Base-by-base conservation (phyloP, 2,888 invertebrate species). In the Eristalinus sepulchralis region DNA sequence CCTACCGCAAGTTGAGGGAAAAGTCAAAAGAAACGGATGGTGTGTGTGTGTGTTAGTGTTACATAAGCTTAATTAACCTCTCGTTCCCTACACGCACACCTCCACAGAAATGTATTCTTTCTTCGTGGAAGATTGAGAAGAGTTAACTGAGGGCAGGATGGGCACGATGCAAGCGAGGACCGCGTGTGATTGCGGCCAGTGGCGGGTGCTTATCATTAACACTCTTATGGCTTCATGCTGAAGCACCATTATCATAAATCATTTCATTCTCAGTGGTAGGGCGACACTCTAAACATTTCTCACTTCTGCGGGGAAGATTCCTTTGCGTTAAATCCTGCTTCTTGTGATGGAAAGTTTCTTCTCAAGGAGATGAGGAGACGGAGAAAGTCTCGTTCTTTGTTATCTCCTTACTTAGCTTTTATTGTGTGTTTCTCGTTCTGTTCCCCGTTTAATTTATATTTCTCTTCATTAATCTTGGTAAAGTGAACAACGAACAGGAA, bases 191-290 rank as follows among this genome's bases (percentile, higher is more conserved):
- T 57, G 22, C 11, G 24, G 24, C 22, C 57, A 57, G 24, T 57
- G 57, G 57, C 24, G 57, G 24, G 57, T 34, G 55, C 66, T 79
- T 79, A 80, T 67, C 72, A 80, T 73, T 80, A 80, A 62, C 62
- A 73, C 72, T 72, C 60, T 73, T 60, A 55, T 36, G 27, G 60
- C 17, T 13, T 33, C 53, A 36, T 53, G 47, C n/a, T 67, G 60
- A 62, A 55, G 72, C 75, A 62, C 71, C 80, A 84, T 84, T 80
- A 84, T 60, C 84, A 84, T 84, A 84, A 84, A 84, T 80, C 84
- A 84, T 76, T 68, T 84, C 53, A 55, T 17, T 47, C 9, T 17
- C 17, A 47, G 47, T 17, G 24, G 27, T n/a, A 63, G 77, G 75
- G 62, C 53, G 80, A 57, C 47, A 80, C 80, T 72, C 67, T 13